These are phyloP conservation scores for Onthophagus taurus DNA, from an alignment of 1,140 invertebrate genomes.

Conservation along the genomic window DNA sequence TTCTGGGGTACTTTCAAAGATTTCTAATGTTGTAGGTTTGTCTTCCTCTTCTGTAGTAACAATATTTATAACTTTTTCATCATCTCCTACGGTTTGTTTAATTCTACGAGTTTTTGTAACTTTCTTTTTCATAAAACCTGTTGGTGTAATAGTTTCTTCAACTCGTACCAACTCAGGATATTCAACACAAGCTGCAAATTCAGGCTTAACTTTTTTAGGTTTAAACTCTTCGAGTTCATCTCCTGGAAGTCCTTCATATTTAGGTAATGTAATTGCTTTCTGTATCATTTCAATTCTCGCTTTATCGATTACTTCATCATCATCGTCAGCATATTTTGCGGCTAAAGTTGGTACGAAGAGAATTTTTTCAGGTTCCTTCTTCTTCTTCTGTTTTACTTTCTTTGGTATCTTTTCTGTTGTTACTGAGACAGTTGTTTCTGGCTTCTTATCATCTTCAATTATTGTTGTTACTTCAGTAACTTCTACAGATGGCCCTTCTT, in stretches of 20 bases:
- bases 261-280: conserved; percentile 1
- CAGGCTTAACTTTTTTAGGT: conserved; percentile 29
- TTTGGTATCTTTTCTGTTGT: conserved; percentile 1
- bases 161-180: conserved; percentile 25
- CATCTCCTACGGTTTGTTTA: conserved; percentile 25
- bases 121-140: conserved; percentile 23
- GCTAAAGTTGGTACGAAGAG: conserved; percentile 5
- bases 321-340: background rate
- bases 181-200: conserved; percentile 12
- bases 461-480: conserved; percentile 33
- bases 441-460: conserved; percentile 31
- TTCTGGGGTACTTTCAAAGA: conserved; percentile 33
- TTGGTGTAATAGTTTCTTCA: conserved; percentile 22
- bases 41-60: conserved; percentile 24
- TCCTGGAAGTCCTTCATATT: conserved; percentile 13
- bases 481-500: conserved; percentile 28
- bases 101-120: conserved; percentile 25
- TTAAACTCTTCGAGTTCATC: conserved; percentile 24
- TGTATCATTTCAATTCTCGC: conserved; percentile 7
- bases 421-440: conserved; percentile 28
- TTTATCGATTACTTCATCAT: conserved; percentile 2
- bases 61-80: conserved; percentile 23
- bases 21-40: conserved; percentile 13
- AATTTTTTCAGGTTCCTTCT: conserved; percentile 1
- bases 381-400: conserved; percentile 10